These are phyloP conservation scores for Lasioglossum vierecki DNA, from an alignment of 2,888 invertebrate species.

Conservation along the genomic window DNA sequence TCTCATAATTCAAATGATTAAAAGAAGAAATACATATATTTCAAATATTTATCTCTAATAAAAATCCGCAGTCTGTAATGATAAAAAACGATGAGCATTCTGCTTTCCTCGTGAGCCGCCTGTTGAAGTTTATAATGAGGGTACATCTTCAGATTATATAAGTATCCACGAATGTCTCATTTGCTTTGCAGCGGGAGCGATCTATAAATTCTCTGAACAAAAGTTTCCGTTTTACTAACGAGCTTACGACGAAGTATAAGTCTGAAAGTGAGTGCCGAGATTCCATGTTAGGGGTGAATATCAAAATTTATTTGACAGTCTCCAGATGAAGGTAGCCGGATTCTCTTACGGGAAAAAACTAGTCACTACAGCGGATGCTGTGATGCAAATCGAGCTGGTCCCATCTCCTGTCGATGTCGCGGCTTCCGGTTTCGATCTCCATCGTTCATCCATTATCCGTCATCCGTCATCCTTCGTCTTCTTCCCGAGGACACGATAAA, in stretches of 20 bases:
- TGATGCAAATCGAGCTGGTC: constrained; percentile 59
- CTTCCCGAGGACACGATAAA: constrained; percentile 11
- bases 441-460: constrained; percentile 65
- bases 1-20: no score
- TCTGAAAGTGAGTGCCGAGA: neutral
- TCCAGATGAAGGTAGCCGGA: neutral
- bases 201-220: neutral
- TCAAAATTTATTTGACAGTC: neutral
- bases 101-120: neutral
- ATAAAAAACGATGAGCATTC: neutral
- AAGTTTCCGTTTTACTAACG: neutral
- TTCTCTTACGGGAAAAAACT: neutral
- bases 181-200: no score
- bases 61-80: neutral
- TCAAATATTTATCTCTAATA: neutral
- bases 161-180: neutral
- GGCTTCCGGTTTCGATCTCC: constrained; percentile 44
- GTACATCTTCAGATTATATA: neutral
- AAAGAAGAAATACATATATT: no score
- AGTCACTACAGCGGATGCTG: neutral
- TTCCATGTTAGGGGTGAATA: neutral
- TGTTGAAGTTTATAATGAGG: neutral
- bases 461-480: constrained; percentile 53
- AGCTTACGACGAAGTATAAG: neutral
- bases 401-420: neutral